Conservation (phyloP, 2,888 invertebrate species). For the Drosophila falleni region DNA sequence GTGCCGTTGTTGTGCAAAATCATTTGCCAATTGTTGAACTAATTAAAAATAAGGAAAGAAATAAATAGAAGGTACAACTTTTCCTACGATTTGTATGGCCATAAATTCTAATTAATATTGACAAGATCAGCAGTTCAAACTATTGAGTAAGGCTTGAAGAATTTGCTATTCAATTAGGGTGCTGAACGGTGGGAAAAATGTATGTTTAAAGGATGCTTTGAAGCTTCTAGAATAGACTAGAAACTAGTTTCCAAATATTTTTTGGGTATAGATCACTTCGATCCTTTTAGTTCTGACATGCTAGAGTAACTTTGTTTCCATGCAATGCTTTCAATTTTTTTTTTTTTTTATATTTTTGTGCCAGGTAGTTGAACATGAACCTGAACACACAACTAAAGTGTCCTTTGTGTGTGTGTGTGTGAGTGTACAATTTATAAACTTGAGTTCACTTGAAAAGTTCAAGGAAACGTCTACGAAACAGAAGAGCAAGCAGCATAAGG, state of each 20-base stretch:
- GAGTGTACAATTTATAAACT: slow-evolving; percentile 78
- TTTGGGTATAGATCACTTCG: slow-evolving; percentile 9
- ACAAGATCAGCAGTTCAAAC: slow-evolving; percentile 53
- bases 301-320: slow-evolving; percentile 28
- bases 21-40: slow-evolving; percentile 75
- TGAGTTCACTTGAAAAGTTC: slow-evolving; percentile 81
- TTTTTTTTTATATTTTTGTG: slow-evolving; percentile 19
- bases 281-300: slow-evolving; percentile 10
- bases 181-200: slow-evolving; percentile 26
- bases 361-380: slow-evolving; percentile 72
- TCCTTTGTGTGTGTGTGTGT: slow-evolving; percentile 24
- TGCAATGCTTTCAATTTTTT: slow-evolving; percentile 17
- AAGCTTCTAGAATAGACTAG: neutral
- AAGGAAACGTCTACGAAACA: slow-evolving; percentile 67
- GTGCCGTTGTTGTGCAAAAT: slow-evolving; percentile 54
- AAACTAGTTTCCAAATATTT: slow-evolving; percentile 21
- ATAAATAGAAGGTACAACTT: slow-evolving; percentile 9
- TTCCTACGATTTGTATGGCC: slow-evolving; percentile 50
- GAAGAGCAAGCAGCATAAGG: slow-evolving; percentile 38
- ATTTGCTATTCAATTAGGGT: slow-evolving; percentile 29
- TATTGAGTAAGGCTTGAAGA: slow-evolving; percentile 22
- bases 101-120: slow-evolving; percentile 81
- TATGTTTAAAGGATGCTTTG: neutral
- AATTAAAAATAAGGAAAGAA: slow-evolving; percentile 51
- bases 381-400: slow-evolving; percentile 47